Evolutionary conservation across 2,113 vertebrate genomes (phyloP), one percentile per base, ranked within the genome.

Genomic region (Casuarius casuarius): DNA sequence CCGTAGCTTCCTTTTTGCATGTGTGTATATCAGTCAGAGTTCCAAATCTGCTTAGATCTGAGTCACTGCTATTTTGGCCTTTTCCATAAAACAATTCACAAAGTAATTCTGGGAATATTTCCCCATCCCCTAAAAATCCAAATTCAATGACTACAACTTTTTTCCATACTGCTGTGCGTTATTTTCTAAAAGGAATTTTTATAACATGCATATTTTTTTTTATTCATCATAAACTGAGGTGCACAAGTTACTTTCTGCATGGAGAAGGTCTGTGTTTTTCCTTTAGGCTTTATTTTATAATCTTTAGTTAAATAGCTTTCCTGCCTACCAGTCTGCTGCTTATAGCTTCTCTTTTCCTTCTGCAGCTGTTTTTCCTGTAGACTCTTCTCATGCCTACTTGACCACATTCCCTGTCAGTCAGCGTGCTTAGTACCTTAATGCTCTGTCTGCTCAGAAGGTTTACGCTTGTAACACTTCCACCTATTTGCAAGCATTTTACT

Each of bases 211-310:
- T 61, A n/a, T n/a, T n/a, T 61, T 86, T 42, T 62, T 17, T 82
- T 71, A 31, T 35, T 76, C 75, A 6, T 52, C 25, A 31, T 42
- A 26, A 33, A 7, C 7, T n/a, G 35, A 25, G 20, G 12, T 81
- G 19, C 7, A 12, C 4, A 4, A 35, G 15, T 61, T 84, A 8
- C 19, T 61, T 11, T 66, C 58, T 72, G 26, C 5, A 10, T 76
- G 9, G 0, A 0, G 40, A 52, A 84, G 25, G 26, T 54, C 33
- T 78, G 10, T 70, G 23, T 22, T 7, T 54, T 33, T 9, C 0
- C 7, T 66, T 46, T 46, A 7, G 20, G 7, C 1, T 84, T 78
- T 83, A 38, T 89, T 40, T 54, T 92, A 29, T 75, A 26, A 17
- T 88, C 19, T 40, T 71, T 29, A n/a, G 4, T 75, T 92, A 42